Evolutionary conservation across 2,797 vertebrate genomes (phyloP), one percentile per base, ranked within the genome.

Genomic region (Rhabdomys pumilio): DNA sequence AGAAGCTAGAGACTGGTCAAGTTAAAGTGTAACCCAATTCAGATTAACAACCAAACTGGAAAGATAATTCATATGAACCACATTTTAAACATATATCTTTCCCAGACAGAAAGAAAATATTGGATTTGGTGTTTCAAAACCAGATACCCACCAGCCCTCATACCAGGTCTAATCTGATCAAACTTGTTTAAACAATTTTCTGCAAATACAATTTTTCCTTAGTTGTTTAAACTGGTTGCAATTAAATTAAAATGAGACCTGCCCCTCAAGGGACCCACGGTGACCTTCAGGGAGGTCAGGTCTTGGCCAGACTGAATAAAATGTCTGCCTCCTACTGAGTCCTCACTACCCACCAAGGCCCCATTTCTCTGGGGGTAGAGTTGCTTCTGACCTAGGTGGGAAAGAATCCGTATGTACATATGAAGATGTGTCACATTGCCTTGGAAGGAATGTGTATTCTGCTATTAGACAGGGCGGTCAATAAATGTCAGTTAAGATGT

Each of bases 61-160:
- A 92, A 76, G 63, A 38, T 20, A 50, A 88, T 85, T 84, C 82
- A 80, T 55, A 47, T 47, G 77, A 94, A 76, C n/a, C 41, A 84
- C 77, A 85, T 61, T 85, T 81, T 79, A 0, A 61, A 88, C 55
- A 38, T 22, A 57, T 57, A 20, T 44, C 50, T 87, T 85, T 97
- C 83, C 80, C 53, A 93, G 65, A 50, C 44, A 75, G 63, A 89
- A 92, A 82, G 75, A 96, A 94, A 94, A 96, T 88, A 90, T 20
- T 92, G 59, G 59, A 84, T 72, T 88, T 88, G 53, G 20, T 80
- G 77, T 96, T 96, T 92, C 34, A 90, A 95, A 94, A 88, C 77
- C 87, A 90, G 91, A 95, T 31, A 83, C 57, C 63, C 83, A 55
- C 14, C 84, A 69, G 53, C n/a, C 50, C 76, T 44, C n/a, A 87